Base-by-base conservation (phyloP, 2,797 vertebrate species). In the Orientallactaga sibirica region DNA sequence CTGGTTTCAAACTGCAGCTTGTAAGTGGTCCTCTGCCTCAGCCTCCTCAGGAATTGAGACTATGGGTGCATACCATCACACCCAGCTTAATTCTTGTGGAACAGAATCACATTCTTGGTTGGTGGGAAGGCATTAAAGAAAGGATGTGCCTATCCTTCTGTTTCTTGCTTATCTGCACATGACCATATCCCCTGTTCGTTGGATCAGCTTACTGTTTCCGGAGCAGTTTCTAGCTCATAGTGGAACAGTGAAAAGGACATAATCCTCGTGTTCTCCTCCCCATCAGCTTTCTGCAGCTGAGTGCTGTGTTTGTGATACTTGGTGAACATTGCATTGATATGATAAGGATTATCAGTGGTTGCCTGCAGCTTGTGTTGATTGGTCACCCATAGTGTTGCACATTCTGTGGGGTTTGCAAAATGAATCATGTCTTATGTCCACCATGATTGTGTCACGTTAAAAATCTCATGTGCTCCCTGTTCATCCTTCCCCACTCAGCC, bases 281-380 rank as follows among this genome's bases (percentile, higher is more conserved):
- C 14, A 3, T 48, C 70, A 29, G 7, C 18, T 11, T 37, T 61
- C 66, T 64, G 48, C 19, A 7, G 12, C 77, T 8, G 61, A 25
- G 6, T 19, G n/a, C 16, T 4, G 4, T 5, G 0, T 27, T 15
- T 67, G 33, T 27, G 27, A 11, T 2, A 6, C 4, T 9, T 1
- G 1, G 43, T 18, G 22, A 84, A 33, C 9, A 1, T 7, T 10
- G 37, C 11, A 24, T 22, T 25, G 0, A 8, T 9, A 0, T 24
- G 10, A 8, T 64, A 7, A 7, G 5, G 64, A 48, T 11, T 15
- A 41, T 71, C 22, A 73, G 33, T 68, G n/a, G 7, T 14, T 27
- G 67, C 25, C 33, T 3, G 29, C 18, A 33, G 8, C 41, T 77
- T 64, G 55, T 3, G 14, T 41, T 29, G 20, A 10, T 74, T 74